These are phyloP conservation scores for Intellagama lesueurii DNA, from an alignment of 2,797 vertebrate genomes.

Conservation along the genomic window DNA sequence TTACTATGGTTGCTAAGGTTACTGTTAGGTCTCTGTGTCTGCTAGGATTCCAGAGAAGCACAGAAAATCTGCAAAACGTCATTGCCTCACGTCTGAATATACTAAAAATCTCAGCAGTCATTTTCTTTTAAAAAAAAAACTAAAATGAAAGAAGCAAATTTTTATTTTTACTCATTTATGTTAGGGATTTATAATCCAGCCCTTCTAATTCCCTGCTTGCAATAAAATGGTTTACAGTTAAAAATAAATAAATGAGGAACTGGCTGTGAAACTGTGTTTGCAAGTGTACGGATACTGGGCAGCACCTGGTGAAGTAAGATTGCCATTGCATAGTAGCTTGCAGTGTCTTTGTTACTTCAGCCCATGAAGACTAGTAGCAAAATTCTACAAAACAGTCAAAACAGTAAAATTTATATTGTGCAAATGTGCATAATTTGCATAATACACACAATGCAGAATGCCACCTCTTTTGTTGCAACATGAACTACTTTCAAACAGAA, in stretches of 20 bases:
- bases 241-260: neutral
- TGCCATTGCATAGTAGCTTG: neutral
- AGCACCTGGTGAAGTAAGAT: neutral
- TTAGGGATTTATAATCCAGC: neutral
- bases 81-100: neutral
- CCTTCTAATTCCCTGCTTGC: neutral
- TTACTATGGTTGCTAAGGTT: conserved; percentile 21
- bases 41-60: neutral
- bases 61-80: neutral
- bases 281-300: neutral
- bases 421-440: neutral
- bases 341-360: neutral
- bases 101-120: neutral
- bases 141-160: neutral
- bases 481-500: neutral
- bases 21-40: neutral
- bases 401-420: neutral
- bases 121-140: neutral
- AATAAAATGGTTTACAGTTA: neutral
- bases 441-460: neutral
- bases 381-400: neutral
- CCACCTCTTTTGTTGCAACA: neutral
- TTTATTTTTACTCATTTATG: neutral
- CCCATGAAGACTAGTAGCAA: neutral
- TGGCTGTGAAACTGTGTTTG: neutral